Base-by-base conservation (phyloP, 2,888 invertebrate genomes). In the Anticlea derivata region DNA sequence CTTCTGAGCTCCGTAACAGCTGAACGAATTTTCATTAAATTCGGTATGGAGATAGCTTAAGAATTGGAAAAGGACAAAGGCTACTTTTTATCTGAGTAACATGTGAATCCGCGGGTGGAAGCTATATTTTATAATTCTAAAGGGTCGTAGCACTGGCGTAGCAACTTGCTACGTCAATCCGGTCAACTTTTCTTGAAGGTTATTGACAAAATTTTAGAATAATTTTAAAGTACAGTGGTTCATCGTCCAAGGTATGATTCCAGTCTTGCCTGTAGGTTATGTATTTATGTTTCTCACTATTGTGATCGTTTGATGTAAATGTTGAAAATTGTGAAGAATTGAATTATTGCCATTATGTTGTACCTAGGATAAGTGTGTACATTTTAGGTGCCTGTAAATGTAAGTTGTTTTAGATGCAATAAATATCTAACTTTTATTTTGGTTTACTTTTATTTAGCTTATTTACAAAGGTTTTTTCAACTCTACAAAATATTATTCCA, bases 351-450 rank as follows among this genome's bases (percentile, higher is more conserved):
- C 90, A 90, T 89, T 88, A 86, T 66, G 75, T 84, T 81, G 83
- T 89, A 86, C 83, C 76, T 90, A 89, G 89, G 65, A 68, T 90
- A 89, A 90, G 89, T 73, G 73, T 90, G 89, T 90, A 88, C 83
- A 88, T 88, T 86, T 80, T 87, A 88, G 83, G 80, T 87, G 81
- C 83, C 81, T 83, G 64, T 86, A 78, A 78, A 77, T 84, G 72
- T 90, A 90, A 89, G 88, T 74, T 83, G 86, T 77, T 74, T 73
- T 83, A 76, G 75, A 85, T 78, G 78, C 76, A 85, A 76, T 74
- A 70, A 86, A 79, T 84, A 84, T 86, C 81, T 78, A 82, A 80
- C 71, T 62, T 66, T 59, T 57, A 41, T 11, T 41, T 44, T 46
- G 13, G 13, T 10, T 38, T 27, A 61, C 65, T 65, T 62, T 58